phyloP scores from a whole-genome alignment of 53 echinoderm and acorn worm species.

The Hippasteria phrygiana region DNA sequence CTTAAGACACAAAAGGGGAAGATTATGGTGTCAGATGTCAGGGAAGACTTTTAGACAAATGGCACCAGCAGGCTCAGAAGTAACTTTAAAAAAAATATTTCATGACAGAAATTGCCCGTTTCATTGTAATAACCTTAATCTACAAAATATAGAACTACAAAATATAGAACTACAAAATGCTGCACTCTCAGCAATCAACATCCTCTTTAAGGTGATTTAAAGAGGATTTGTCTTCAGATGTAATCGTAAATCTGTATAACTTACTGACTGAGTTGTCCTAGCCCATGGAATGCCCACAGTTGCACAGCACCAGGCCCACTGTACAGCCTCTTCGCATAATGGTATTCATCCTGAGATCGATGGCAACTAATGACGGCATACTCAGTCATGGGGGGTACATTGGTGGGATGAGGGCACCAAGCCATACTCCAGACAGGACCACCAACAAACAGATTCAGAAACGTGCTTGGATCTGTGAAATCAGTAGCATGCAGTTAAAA shows the following conservation, averaged over 20 bases:
- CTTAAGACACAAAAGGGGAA: too few relatives aligned
- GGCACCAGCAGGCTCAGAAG: neutral
- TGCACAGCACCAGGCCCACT: slow-evolving; percentile 48
- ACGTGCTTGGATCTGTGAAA: neutral
- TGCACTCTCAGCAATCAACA: too few relatives aligned
- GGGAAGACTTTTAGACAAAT: too few relatives aligned
- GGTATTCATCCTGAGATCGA: slow-evolving; percentile 42
- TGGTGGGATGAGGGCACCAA: slow-evolving; percentile 82
- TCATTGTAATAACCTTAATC: too few relatives aligned
- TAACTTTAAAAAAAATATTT: neutral
- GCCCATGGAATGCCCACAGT: slow-evolving; percentile 54
- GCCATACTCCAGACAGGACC: slow-evolving; percentile 83
- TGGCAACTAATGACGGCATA: slow-evolving; percentile 87
- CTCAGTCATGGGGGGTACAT: slow-evolving; percentile 26
- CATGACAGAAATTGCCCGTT: too few relatives aligned
- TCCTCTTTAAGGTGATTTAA: too few relatives aligned
- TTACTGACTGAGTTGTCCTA: slow-evolving; percentile 5
- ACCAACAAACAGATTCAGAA: slow-evolving; percentile 73
- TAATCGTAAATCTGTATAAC: neutral
- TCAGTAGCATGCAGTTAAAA: neutral
- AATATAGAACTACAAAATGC: too few relatives aligned
- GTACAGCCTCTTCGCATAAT: slow-evolving; percentile 15
- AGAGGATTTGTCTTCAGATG: neutral
- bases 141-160: too few relatives aligned
- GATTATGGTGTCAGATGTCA: too few relatives aligned